Conservation (phyloP, 2,113 vertebrate species). For the Gasterosteus aculeatus region DNA sequence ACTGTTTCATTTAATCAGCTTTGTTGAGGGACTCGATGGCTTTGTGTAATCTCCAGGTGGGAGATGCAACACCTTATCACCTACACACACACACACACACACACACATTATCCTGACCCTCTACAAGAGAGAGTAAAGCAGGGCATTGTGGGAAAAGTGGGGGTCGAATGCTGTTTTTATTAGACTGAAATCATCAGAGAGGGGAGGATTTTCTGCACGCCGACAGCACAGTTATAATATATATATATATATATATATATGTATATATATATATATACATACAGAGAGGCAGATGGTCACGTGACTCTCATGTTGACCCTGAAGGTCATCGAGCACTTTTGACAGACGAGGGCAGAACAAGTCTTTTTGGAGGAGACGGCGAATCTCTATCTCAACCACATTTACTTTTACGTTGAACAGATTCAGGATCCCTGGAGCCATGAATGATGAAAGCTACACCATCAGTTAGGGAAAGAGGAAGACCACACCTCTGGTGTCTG, state of each 20-base stretch:
- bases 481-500: background rate
- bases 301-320: background rate
- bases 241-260: too few species aligned
- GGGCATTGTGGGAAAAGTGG: constrained; percentile 6
- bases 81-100: background rate
- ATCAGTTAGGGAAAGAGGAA: background rate
- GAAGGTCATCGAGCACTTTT: constrained; percentile 32
- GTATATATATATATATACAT: background rate
- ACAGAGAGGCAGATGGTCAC: constrained; percentile 9
- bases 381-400: too few species aligned
- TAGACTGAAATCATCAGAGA: background rate
- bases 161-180: background rate
- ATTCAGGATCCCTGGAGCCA: background rate
- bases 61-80: constrained; percentile 37
- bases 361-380: background rate
- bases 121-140: background rate
- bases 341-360: constrained; percentile 4
- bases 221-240: background rate
- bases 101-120: background rate
- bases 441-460: background rate
- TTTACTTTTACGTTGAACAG: too few species aligned
- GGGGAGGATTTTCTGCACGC: background rate
- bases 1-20: constrained; percentile 65
- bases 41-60: constrained; percentile 59
- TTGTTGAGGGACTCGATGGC: constrained; percentile 48